Base-by-base conservation (phyloP, 2,113 vertebrate species). In the Corynorhinus townsendii region DNA sequence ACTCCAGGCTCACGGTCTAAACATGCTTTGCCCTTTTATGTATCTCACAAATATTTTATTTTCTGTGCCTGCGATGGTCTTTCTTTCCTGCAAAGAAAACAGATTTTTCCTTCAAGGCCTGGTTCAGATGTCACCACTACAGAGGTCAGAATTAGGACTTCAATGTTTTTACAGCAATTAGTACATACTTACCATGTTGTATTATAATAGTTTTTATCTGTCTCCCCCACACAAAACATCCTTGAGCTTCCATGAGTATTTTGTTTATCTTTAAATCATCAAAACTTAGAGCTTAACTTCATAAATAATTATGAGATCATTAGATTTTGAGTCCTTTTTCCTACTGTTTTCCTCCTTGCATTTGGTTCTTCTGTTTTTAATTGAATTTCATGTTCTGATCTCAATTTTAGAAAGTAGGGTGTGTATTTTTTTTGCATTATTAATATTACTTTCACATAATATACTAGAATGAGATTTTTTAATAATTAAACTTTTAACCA, bases 361-460 rank as follows among this genome's bases (percentile, higher is more conserved):
- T 76, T 95, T 93, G 45, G 6, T 91, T 79, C 38, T 59, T 90
- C 90, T 86, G 68, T 30, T 52, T 91, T 90, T 92, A 56, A 81
- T 86, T 95, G 80, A 94, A 87, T 89, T 92, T 93, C 20, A 28
- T 83, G 22, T 56, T 89, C 54, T 93, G 45, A 89, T 89, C 49
- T 93, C 49, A 92, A 28, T 38, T 96, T 95, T 93, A 89, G 66
- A 82, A 96, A 69, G 69, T 88, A 92, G 16, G 15, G 43, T 56
- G 0, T 52, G 26, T 10, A 3, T 0, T 7, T 71, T 64, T 85
- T 54, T 68, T 85, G 64, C 82, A 75, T 82, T 94, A 75, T 82
- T 94, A 86, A 30, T 93, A 86, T 84, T 92, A 75, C 69, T 93
- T 86, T 68, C 40, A 86, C 22, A 43, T 85, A 85, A 49, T 64